These are phyloP conservation scores for Reticulitermes lucifugus DNA, from an alignment of 2,888 invertebrate genomes.

Conservation along the genomic window DNA sequence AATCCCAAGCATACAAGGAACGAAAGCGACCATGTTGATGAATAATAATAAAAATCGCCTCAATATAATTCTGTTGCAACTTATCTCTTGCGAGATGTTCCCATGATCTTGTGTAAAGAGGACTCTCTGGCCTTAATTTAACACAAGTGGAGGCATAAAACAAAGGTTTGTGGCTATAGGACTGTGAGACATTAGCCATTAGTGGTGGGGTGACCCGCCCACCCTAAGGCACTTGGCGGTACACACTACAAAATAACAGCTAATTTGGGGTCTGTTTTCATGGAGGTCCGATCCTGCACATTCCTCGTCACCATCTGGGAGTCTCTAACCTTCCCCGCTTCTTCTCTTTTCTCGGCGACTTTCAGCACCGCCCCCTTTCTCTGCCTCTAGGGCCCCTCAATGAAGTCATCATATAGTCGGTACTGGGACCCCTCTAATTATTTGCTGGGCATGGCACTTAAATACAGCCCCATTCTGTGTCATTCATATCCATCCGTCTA, in stretches of 20 bases:
- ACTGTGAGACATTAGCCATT: constrained; percentile 26
- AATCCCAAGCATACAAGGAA: too few relatives aligned
- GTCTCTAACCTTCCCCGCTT: neutral
- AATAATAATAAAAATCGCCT: too few relatives aligned
- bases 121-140: neutral
- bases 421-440: constrained; percentile 48
- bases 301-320: constrained; percentile 37
- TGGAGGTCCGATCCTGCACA: constrained; percentile 49
- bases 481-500: constrained; percentile 36
- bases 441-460: constrained; percentile 45
- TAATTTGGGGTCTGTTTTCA: constrained; percentile 51
- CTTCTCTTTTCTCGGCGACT: neutral
- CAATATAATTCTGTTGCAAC: neutral
- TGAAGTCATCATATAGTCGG: constrained; percentile 63
- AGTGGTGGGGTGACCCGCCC: constrained; percentile 25
- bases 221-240: constrained; percentile 30
- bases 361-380: neutral
- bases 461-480: constrained; percentile 46
- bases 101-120: constrained; percentile 16
- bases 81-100: neutral
- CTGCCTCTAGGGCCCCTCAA: constrained; percentile 55
- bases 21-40: too few relatives aligned
- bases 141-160: constrained; percentile 21
- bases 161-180: neutral
- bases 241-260: constrained; percentile 48